Conservation (phyloP, 2,888 invertebrate genomes). For the Caenorhabditis becei region DNA sequence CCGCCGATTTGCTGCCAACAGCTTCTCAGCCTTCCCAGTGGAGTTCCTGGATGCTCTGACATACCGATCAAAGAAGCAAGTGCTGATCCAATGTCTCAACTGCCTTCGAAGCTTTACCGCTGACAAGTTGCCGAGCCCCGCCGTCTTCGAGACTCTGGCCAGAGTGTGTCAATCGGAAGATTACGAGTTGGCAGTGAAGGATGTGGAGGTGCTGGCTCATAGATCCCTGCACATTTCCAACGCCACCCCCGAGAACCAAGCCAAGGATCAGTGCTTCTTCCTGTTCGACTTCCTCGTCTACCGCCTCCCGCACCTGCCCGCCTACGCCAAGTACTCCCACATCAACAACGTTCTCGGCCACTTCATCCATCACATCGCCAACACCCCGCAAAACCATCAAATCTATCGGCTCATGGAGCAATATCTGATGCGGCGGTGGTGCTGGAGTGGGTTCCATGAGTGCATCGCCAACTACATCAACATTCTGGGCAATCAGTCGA, state of each 20-base stretch:
- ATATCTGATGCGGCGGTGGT: constrained; percentile 64
- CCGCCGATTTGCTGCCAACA: constrained; percentile 42
- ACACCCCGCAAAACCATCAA: constrained; percentile 54
- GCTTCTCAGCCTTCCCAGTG: constrained; percentile 45
- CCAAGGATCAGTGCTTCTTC: constrained; percentile 55
- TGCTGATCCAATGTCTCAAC: constrained; percentile 34
- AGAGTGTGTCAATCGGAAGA: constrained; percentile 43
- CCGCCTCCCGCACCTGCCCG: constrained; percentile 29
- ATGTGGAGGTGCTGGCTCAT: constrained; percentile 31
- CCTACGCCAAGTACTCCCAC: constrained; percentile 16
- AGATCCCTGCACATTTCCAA: constrained; percentile 26
- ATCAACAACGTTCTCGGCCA: not conserved
- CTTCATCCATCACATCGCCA: constrained; percentile 13
- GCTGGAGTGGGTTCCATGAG: constrained; percentile 63
- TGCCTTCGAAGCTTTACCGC: constrained; percentile 7
- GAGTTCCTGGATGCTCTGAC: constrained; percentile 75
- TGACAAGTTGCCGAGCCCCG: constrained; percentile 58
- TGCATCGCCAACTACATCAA: constrained; percentile 1
- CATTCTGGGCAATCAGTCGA: constrained; percentile 16
- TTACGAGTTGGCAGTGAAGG: constrained; percentile 44
- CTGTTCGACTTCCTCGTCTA: constrained; percentile 54
- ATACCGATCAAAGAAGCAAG: constrained; percentile 67
- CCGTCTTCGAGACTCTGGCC: constrained; percentile 47
- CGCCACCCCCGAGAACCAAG: constrained; percentile 16
- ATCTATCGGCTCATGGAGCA: constrained; percentile 66